Base-by-base conservation (phyloP, 2,888 invertebrate species). In the Heliconius aoede region DNA sequence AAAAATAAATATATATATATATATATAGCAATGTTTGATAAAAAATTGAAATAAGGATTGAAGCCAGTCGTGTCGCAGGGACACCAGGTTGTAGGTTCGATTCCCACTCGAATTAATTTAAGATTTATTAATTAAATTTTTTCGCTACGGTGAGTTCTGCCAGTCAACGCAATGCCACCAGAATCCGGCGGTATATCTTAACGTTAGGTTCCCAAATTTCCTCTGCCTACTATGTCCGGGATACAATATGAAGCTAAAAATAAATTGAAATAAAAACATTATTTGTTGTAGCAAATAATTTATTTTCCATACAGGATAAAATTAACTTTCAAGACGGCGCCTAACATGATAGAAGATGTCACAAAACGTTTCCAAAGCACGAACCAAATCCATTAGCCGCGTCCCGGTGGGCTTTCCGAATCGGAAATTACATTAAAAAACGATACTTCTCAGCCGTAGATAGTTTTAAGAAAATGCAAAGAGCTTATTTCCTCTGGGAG, bases 381-480 rank as follows among this genome's bases (percentile, higher is more conserved):
- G 89, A 88, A 90, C 87, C 87, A 90, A 92, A 91, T 92, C 93
- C 92, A 92, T 92, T 92, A 91, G 88, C 82, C 82, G 85, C 86
- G 84, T 91, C 92, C 91, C 92, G 79, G 79, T 84, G 88, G 90
- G 87, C 85, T 88, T 90, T 89, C 90, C 92, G 90, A 89, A 91
- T 91, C 90, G 92, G 92, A 93, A 92, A 93, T 93, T 91, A 91
- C 89, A 89, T 93, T 93, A 93, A 92, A 91, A 91, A 88, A 89
- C 90, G 89, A 92, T 92, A 93, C 91, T 90, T 91, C 85, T 84
- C 88, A 90, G 87, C 88, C 88, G 84, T 85, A 86, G 86, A 86
- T 86, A 87, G 84, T 84, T 86, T 83, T 83, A 84, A 86, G 86
- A 87, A 88, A 88, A 86, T 86, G 85, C 84, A 83, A 82, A 84